Base-by-base conservation (phyloP, 2,888 invertebrate genomes). In the Pandemis heparana region DNA sequence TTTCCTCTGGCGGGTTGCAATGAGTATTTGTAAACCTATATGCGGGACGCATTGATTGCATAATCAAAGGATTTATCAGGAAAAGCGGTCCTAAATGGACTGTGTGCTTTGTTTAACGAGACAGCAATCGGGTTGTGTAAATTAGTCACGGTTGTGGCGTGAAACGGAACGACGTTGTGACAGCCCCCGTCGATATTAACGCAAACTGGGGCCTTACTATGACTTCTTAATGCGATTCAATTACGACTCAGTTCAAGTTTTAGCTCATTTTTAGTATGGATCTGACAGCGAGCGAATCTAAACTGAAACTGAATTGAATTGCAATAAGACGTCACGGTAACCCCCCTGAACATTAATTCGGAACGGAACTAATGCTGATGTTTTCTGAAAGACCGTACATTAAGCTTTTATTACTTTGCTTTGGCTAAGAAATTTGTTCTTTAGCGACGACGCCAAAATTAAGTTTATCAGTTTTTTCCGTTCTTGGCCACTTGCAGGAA, bases 81-180 rank as follows among this genome's bases (percentile, higher is more conserved):
- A 61, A n/a, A 38, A 59, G n/a, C 51, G 53, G 53, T 46, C 65
- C 39, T 51, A 61, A 66, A 83, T 81, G 77, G 83, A 83, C 78
- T 81, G 78, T 79, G 79, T 80, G 79, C 82, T 81, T 86, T 79
- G 79, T 81, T 78, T 78, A 81, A 81, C 79, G 79, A 80, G 81
- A 82, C 82, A 80, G 79, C 81, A 79, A 80, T 79, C 78, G 73
- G 76, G 78, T 76, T 75, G 79, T 80, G 81, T 79, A 81, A 83
- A 87, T 86, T 86, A 85, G 84, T 78, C 74, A 75, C 79, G 80
- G 79, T 77, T 81, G 80, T 83, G 81, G 80, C 82, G 82, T 81
- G 83, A 83, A 84, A 79, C 82, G 76, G 78, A 77, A 80, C 79
- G 79, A 69, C 75, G 66, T 72, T 74, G 74, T 74, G 76, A 77